Percentiles rank a stretch among this genome's conserved stretches.
Evolutionary conservation across 2,888 invertebrate genomes (phyloP).

Genomic region (Leucania comma): DNA sequence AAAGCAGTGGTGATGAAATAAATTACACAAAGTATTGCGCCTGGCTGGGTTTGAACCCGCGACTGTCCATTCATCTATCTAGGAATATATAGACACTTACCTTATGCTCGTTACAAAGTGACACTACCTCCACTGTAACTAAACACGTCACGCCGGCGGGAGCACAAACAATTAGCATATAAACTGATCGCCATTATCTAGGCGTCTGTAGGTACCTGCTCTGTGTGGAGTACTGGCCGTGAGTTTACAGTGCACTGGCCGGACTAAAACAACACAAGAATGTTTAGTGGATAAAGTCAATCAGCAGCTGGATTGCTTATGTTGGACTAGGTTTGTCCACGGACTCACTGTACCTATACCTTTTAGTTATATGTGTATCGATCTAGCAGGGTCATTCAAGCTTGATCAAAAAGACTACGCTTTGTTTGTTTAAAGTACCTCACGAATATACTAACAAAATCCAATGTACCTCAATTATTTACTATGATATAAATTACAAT

Average conservation of each 20-base stretch:
- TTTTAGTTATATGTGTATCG: too few relatives aligned
- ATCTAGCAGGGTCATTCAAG: too few relatives aligned
- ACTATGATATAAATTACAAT: too few relatives aligned
- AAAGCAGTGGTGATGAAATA: too few relatives aligned
- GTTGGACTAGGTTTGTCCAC: background rate
- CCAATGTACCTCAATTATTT: too few relatives aligned
- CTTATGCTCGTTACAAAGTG: constrained; percentile 14
- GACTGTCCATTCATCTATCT: background rate
- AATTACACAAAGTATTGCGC: too few relatives aligned
- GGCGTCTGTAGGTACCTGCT: background rate
- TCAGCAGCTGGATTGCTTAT: background rate
- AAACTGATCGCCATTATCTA: constrained; percentile 30
- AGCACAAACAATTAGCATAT: constrained; percentile 43
- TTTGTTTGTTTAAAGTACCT: too few relatives aligned
- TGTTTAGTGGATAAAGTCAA: background rate
- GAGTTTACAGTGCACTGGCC: background rate
- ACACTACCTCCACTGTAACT: constrained; percentile 4
- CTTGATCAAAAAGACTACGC: too few relatives aligned
- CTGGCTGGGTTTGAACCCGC: too few relatives aligned
- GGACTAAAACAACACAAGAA: background rate
- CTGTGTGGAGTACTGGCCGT: background rate
- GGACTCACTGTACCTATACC: background rate
- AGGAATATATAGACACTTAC: background rate
- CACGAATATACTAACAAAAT: too few relatives aligned
- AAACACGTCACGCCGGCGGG: constrained; percentile 14